Evolutionary conservation across 2,888 invertebrate genomes (phyloP).

Genomic region (Encarsia formosa): DNA sequence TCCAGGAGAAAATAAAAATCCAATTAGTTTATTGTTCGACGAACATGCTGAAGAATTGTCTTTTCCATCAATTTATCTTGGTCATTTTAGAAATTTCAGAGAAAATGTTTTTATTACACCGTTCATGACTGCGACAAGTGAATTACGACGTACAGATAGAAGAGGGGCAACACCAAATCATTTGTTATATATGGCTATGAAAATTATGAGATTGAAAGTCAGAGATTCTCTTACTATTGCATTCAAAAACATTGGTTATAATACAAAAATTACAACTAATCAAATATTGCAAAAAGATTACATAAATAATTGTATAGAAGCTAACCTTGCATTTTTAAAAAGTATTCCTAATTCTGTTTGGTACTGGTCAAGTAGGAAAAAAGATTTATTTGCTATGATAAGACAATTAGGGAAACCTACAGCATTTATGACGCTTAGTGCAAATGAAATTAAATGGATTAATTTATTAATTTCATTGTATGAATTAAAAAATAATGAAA

Average conservation of each 20-base stretch:
- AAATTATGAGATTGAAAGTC: constrained; percentile 34
- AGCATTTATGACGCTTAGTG: constrained; percentile 46
- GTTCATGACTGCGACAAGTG: constrained; percentile 22
- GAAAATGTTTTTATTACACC: constrained; percentile 21
- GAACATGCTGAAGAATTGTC: constrained; percentile 46
- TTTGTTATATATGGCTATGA: constrained; percentile 34
- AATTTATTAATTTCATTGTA: constrained; percentile 5
- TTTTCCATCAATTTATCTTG: constrained; percentile 25
- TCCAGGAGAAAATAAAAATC: constrained; percentile 18
- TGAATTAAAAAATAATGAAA: constrained; percentile 9
- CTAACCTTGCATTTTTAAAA: constrained; percentile 40
- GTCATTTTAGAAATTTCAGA: constrained; percentile 21
- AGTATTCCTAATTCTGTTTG: constrained; percentile 44
- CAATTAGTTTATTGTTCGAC: constrained; percentile 29
- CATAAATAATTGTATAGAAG: constrained; percentile 37
- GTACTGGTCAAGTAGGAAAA: constrained; percentile 45
- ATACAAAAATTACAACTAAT: constrained; percentile 37
- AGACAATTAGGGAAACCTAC: constrained; percentile 46
- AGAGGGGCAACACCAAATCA: constrained; percentile 39
- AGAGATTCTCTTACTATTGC: constrained; percentile 29
- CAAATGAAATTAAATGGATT: constrained; percentile 40
- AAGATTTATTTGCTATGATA: constrained; percentile 48
- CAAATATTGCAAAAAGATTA: constrained; percentile 38
- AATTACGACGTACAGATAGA: constrained; percentile 37
- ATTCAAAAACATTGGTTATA: constrained; percentile 37